Evolutionary conservation across 2,797 vertebrate genomes (phyloP), one percentile per base, ranked within the genome.

Genomic region (Graptemys geographica): DNA sequence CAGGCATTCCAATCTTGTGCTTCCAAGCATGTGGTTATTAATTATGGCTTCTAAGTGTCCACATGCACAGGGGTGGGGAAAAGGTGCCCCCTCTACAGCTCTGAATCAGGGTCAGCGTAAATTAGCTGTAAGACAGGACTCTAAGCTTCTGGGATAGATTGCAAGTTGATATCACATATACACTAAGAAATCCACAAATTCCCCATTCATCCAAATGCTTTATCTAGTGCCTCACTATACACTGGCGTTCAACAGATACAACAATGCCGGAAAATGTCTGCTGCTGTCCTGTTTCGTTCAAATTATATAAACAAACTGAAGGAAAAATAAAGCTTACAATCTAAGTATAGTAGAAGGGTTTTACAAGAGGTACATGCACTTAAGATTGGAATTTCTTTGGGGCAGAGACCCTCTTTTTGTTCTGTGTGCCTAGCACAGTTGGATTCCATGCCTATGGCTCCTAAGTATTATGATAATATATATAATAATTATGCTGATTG

Each of bases 151-250:
- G 74, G 18, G 53, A 25, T 74, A 74, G 87, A 51, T 37, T 57
- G 31, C 16, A 65, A 55, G 57, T 21, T 59, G 59, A 25, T 25
- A 74, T 74, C 49, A 23, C 51, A 25, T 18, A 41, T 3, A 56
- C 89, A 11, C 47, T 72, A 56, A 89, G 81, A 92, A 78, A 87
- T 59, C 72, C 55, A 6, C 55, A 41, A 81, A 44, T 83, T 91
- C 37, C n/a, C 31, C 28, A 81, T 56, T 11, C 18, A 5, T 53
- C 83, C 79, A 65, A 11, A 47, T 28, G 57, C 19, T 59, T 81
- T n/a, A 10, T 81, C 85, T 62, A 31, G 74, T 47, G 62, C 19
- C 12, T 87, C 28, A 44, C 25, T 83, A 31, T 5, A 23, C 19
- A 25, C 11, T 7, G 3, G 25, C 19, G 2, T 56, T 28, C 57